Conservation (phyloP, 2,113 vertebrate genomes). For the Neolamprologus fasciatus region DNA sequence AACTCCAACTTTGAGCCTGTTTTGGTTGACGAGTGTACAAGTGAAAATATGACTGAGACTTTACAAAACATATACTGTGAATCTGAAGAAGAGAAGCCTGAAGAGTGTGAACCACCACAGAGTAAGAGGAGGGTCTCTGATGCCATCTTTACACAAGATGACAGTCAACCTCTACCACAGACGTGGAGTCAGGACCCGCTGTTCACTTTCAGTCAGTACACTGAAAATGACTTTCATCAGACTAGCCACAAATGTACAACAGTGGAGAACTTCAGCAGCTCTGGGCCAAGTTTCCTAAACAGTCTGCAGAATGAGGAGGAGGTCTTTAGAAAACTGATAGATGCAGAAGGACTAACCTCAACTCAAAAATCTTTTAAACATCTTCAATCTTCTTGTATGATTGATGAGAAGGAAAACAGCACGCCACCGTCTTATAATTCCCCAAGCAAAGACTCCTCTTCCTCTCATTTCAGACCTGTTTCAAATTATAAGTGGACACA, state of each 20-base stretch:
- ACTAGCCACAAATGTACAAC: neutral
- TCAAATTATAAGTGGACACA: neutral
- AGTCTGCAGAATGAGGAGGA: conserved; percentile 13
- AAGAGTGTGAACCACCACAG: conserved; percentile 22
- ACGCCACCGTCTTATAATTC: neutral
- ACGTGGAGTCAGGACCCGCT: conserved; percentile 29
- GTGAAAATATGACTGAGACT: neutral
- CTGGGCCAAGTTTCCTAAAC: neutral
- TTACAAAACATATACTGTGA: neutral
- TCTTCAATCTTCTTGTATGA: neutral
- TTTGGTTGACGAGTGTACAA: neutral
- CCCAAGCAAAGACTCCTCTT: neutral
- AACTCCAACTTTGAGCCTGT: neutral
- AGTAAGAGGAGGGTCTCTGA: conserved; percentile 18
- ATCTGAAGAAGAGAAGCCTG: neutral
- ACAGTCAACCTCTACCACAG: neutral
- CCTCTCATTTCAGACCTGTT: neutral
- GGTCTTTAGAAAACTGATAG: neutral
- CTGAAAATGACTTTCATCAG: neutral
- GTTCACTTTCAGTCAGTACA: conserved; percentile 1
- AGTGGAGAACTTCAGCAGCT: neutral
- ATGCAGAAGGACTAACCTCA: conserved; percentile 2
- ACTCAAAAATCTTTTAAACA: conserved; percentile 30
- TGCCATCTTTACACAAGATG: neutral
- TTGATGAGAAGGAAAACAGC: conserved; percentile 48